A percentile compares a stretch with the other conserved stretches of the same genome.
These are phyloP conservation scores for Thamnophis sirtalis DNA, from an alignment of 2,113 vertebrate genomes.

Conservation along the genomic window DNA sequence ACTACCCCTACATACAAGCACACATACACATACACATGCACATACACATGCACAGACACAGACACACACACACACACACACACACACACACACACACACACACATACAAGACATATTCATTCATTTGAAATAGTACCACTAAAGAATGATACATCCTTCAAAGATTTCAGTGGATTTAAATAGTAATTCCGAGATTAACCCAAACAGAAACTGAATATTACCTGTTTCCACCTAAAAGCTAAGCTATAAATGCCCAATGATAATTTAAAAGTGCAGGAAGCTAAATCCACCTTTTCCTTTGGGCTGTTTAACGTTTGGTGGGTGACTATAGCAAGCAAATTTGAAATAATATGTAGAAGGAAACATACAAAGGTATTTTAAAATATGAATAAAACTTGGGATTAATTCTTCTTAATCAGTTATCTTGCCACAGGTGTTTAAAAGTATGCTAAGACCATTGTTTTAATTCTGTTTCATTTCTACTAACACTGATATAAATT, in stretches of 20 bases:
- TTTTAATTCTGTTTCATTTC: not conserved
- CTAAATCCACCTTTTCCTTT: not conserved
- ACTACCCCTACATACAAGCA: not conserved
- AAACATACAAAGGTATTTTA: not conserved
- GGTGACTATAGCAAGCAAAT: not conserved
- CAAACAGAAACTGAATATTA: not conserved
- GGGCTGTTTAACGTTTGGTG: not conserved
- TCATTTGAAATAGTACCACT: not conserved
- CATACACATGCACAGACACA: too few relatives aligned
- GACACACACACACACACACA: too few relatives aligned
- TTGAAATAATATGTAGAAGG: not conserved
- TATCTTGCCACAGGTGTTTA: not conserved
- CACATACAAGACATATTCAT: not conserved
- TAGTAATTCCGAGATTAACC: not conserved
- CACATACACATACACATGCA: too few relatives aligned
- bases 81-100: too few relatives aligned
- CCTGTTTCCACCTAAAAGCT: not conserved
- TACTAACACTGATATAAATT: not conserved
- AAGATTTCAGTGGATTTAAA: not conserved
- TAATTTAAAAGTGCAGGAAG: not conserved
- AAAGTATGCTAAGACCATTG: not conserved
- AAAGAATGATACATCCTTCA: not conserved
- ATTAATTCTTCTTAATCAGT: not conserved
- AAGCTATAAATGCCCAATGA: not conserved
- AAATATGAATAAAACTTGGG: not conserved